Base-by-base conservation (phyloP, 2,113 vertebrate genomes). In the Campylomormyrus tamandua region DNA sequence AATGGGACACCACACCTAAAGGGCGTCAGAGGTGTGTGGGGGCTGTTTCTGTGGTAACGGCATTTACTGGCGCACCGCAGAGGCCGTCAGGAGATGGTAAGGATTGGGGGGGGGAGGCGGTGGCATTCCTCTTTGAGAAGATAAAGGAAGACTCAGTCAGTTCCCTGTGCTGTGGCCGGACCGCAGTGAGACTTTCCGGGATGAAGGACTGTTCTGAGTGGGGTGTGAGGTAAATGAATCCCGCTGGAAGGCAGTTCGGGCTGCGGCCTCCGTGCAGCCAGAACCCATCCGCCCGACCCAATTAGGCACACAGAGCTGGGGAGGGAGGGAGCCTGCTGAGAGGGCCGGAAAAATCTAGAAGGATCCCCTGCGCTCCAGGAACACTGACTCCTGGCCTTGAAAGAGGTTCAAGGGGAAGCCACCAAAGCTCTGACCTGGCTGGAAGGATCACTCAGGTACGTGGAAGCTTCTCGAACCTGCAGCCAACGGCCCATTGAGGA, bases 261-360 rank as follows among this genome's bases (percentile, higher is more conserved):
- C 45, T 19, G 10, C 1, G 27, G 86, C 52, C 84, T 31, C 19
- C n/a, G 4, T 48, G 45, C 49, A 49, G 45, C 49, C 27, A 42
- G 85, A 56, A 42, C 92, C 92, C 90, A 94, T 93, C 94, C 92
- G 88, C 93, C 95, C 93, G 96, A 95, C 94, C 94, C 94, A 96
- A 95, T 96, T 95, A 96, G 94, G 93, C 94, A 94, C 94, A 95
- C 92, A 90, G 93, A 94, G 92, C 92, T 92, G 84, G 94, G 93
- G 92, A 91, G 90, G 91, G 90, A 93, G 89, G 80, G 77, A 87
- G 92, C 91, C 90, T 90, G 42, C 21, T 42, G 39, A 24, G 42
- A 48, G 42, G 45, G 77, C 77, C 6, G 17, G 77, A 35, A n/a
- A 87, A 35, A 87, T 48, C 42, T 5, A 89, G 91, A 48, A 50